Evolutionary conservation across 1,140 invertebrate species (phyloP).

Genomic region (Tetramorium parvispinum): DNA sequence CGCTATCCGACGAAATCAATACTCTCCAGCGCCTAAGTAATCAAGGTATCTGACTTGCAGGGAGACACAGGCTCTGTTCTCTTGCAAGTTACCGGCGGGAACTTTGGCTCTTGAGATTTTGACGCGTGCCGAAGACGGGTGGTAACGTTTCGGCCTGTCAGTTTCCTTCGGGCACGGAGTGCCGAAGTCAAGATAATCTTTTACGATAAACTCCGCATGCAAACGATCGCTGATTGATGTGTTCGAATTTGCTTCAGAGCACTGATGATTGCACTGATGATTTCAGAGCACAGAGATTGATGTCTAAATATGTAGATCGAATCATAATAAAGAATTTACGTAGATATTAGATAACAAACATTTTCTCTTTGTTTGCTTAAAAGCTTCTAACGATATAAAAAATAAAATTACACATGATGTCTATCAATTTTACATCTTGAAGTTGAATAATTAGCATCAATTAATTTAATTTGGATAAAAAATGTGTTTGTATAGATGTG

Average conservation of each 20-base stretch:
- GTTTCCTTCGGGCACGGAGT: constrained; percentile 11
- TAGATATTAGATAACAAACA: background rate
- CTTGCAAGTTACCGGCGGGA: constrained; percentile 69
- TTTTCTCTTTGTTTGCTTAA: background rate
- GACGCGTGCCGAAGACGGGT: background rate
- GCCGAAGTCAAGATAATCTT: constrained; percentile 54
- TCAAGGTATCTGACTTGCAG: constrained; percentile 86
- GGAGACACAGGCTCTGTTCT: constrained; percentile 78
- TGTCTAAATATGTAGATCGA: background rate
- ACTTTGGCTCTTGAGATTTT: constrained; percentile 49
- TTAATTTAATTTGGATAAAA: background rate
- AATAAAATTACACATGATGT: background rate
- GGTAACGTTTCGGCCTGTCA: constrained; percentile 28
- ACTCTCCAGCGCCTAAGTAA: constrained; percentile 84
- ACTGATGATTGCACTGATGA: no score
- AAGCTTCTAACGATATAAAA: background rate
- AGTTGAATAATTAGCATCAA: background rate
- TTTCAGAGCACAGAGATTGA: no score
- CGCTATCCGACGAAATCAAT: constrained; percentile 85
- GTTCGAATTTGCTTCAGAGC: constrained; percentile 1
- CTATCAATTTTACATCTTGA: background rate
- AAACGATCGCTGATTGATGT: constrained; percentile 31
- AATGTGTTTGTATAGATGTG: background rate
- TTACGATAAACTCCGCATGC: constrained; percentile 47
- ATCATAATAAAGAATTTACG: background rate